Evolutionary conservation across 2,113 vertebrate species (phyloP).

Genomic region (Pedionomus torquatus): DNA sequence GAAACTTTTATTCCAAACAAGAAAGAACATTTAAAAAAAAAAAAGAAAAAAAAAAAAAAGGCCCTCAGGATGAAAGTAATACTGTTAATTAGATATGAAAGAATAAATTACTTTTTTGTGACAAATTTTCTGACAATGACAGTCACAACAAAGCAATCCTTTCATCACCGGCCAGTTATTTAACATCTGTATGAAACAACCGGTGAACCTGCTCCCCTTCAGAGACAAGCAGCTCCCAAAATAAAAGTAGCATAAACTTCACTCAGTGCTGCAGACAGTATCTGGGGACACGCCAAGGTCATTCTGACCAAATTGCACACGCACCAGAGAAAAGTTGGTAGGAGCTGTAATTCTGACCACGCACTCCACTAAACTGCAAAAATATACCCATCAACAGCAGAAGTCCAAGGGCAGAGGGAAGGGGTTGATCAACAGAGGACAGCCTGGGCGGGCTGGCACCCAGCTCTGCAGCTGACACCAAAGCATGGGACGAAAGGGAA

Average conservation of each 20-base stretch:
- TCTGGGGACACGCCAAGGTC: neutral
- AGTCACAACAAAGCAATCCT: neutral
- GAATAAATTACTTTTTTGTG: neutral
- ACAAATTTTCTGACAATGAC: neutral
- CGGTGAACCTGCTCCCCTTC: neutral
- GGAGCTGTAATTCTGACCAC: neutral
- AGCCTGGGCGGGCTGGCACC: accelerated
- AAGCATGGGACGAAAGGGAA: neutral
- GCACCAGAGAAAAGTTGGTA: neutral
- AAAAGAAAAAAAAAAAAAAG: neutral
- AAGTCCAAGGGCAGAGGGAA: neutral
- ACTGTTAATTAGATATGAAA: neutral
- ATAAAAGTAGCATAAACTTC: neutral
- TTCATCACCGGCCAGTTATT: neutral
- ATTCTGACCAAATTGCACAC: neutral
- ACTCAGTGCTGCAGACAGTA: neutral
- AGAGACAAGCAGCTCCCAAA: neutral
- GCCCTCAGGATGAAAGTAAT: neutral
- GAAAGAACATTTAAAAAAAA: neutral
- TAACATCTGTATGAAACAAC: neutral
- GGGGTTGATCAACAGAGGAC: accelerated
- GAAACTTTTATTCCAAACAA: neutral
- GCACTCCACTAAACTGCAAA: neutral
- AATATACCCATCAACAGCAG: accelerated
- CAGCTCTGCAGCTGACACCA: neutral